Conservation (phyloP, 2,797 vertebrate genomes). For the Sebastolobus alascanus region DNA sequence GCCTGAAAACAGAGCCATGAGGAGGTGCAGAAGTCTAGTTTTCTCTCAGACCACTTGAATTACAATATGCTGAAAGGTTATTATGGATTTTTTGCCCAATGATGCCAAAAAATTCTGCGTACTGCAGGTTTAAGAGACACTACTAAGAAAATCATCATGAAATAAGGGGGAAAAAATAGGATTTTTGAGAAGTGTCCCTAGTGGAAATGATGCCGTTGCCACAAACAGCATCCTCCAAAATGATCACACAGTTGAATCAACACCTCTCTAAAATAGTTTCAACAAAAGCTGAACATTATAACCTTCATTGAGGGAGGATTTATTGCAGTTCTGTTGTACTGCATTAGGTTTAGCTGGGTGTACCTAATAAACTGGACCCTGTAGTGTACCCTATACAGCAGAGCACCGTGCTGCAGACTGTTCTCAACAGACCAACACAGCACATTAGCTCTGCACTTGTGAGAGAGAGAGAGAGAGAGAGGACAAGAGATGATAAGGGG, state of each 20-base stretch:
- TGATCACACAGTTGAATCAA: background rate
- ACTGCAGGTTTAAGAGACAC: background rate
- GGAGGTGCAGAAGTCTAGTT: too few species aligned
- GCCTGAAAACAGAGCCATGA: too few species aligned
- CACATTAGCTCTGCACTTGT: conserved; percentile 69
- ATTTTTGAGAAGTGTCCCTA: background rate
- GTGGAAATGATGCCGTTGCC: background rate
- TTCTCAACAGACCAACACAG: conserved; percentile 71
- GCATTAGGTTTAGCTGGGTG: background rate
- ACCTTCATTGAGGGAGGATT: background rate
- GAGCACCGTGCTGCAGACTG: conserved; percentile 60
- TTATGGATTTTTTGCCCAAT: too few species aligned
- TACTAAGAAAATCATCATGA: background rate
- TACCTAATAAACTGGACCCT: conserved; percentile 4
- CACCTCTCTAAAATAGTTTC: background rate
- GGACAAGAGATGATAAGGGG: conserved; percentile 45
- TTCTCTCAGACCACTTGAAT: too few species aligned
- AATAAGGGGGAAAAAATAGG: background rate
- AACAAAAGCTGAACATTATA: background rate
- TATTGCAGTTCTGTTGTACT: background rate
- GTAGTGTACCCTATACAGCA: conserved; percentile 21
- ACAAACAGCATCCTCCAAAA: background rate
- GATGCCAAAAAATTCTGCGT: too few species aligned
- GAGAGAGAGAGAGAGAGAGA: conserved; percentile 9
- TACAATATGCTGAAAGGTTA: too few species aligned